Percentiles rank a stretch among this genome's conserved stretches.
These are phyloP conservation scores for Platynereis dumerilii DNA, from an alignment of 2,888 invertebrate genomes.

Conservation along the genomic window DNA sequence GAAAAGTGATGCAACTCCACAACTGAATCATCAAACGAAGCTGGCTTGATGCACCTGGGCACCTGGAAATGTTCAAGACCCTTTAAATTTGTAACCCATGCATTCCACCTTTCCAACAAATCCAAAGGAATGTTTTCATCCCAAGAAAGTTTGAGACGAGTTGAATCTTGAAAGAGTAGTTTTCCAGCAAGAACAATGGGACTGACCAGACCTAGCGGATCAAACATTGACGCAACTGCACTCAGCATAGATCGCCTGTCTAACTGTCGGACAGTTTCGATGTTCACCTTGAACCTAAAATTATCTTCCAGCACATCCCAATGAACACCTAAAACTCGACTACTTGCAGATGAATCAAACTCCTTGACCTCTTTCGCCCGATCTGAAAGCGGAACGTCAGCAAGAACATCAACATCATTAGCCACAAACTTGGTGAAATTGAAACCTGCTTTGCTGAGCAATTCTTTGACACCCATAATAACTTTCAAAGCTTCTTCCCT, in stretches of 20 bases:
- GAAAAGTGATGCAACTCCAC: slow-evolving; percentile 19
- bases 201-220: slow-evolving; percentile 37
- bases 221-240: slow-evolving; percentile 32
- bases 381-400: slow-evolving; percentile 29
- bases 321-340: slow-evolving; percentile 11
- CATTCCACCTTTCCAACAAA: no score
- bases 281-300: slow-evolving; percentile 10
- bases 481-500: slow-evolving; percentile 21
- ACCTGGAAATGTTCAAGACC: no score
- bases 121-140: no score
- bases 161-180: slow-evolving; percentile 35
- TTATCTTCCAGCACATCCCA: slow-evolving; percentile 6
- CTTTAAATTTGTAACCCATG: no score
- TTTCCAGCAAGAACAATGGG: slow-evolving; percentile 38
- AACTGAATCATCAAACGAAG: no score
- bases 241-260: slow-evolving; percentile 33
- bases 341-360: slow-evolving; percentile 22
- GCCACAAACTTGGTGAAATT: slow-evolving; percentile 36
- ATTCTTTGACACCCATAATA: slow-evolving; percentile 12
- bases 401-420: slow-evolving; percentile 32
- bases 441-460: slow-evolving; percentile 31
- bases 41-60: no score
- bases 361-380: slow-evolving; percentile 22
- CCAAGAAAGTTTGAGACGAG: no score
- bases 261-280: slow-evolving; percentile 10